These are phyloP conservation scores for Eupeodes luniger DNA, from an alignment of 2,888 invertebrate genomes.

Conservation along the genomic window DNA sequence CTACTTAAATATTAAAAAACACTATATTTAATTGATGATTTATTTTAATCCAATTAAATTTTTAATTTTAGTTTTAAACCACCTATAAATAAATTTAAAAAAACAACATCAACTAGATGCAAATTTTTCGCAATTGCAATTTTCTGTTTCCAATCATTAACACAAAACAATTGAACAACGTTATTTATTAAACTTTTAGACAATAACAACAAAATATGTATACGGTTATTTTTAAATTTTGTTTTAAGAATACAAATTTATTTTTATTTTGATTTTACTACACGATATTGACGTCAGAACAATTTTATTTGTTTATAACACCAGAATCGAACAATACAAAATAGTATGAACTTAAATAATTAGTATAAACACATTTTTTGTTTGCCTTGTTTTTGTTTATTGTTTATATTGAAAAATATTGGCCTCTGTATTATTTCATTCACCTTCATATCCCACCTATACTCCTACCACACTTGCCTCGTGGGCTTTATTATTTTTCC, in stretches of 20 bases:
- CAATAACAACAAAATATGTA: not conserved
- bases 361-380: not conserved
- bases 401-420: not conserved
- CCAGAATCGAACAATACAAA: not conserved
- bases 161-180: not conserved
- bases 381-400: not conserved
- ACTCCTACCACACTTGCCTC: not conserved
- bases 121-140: no score
- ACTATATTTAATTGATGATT: no score
- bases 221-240: not conserved
- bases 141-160: no score
- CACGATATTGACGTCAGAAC: not conserved
- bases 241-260: not conserved
- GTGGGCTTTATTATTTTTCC: slow-evolving; percentile 15
- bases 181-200: not conserved
- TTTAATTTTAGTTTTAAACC: no score
- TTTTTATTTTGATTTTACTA: not conserved
- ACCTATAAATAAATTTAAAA: no score
- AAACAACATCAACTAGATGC: no score
- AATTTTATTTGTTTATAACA: not conserved
- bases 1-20: no score
- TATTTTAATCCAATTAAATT: no score
- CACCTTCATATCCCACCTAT: not conserved
- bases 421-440: not conserved
- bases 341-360: not conserved